Conservation (phyloP, 2,797 vertebrate species). For the Dermochelys coriacea region DNA sequence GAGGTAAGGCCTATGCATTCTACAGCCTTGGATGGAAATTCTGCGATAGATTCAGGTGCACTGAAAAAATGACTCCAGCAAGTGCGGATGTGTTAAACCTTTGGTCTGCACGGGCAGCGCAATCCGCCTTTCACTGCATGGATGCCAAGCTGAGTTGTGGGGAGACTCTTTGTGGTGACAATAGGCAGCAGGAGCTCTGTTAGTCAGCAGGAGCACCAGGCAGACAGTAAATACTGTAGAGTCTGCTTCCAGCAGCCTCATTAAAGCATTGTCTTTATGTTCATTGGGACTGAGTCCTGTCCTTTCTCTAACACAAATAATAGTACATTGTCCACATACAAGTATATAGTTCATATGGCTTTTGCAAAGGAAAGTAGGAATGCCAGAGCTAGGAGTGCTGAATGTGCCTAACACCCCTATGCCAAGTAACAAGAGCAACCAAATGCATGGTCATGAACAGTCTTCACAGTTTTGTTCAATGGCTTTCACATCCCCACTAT, state of each 20-base stretch:
- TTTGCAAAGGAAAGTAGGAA: too few species aligned
- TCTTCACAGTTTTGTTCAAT: too few species aligned
- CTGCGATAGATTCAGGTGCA: too few species aligned
- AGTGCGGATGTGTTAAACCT: too few species aligned
- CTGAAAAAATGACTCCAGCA: too few species aligned
- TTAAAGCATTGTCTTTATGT: background rate
- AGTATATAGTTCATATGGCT: background rate
- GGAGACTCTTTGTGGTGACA: background rate
- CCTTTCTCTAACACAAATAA: background rate
- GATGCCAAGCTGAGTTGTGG: background rate
- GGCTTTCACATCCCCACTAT: too few species aligned
- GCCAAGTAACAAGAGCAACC: too few species aligned
- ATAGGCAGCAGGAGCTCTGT: background rate
- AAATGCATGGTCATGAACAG: too few species aligned
- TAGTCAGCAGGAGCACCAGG: background rate
- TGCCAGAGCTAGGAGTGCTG: too few species aligned
- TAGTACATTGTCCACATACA: background rate
- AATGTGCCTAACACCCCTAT: too few species aligned
- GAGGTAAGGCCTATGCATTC: too few species aligned
- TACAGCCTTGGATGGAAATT: too few species aligned
- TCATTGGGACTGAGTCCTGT: background rate
- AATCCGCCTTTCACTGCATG: accelerated
- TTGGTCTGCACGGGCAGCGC: background rate
- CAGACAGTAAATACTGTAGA: background rate
- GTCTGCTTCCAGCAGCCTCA: background rate